Conservation (phyloP, 2,797 vertebrate species). For the Podarcis lilfordi region DNA sequence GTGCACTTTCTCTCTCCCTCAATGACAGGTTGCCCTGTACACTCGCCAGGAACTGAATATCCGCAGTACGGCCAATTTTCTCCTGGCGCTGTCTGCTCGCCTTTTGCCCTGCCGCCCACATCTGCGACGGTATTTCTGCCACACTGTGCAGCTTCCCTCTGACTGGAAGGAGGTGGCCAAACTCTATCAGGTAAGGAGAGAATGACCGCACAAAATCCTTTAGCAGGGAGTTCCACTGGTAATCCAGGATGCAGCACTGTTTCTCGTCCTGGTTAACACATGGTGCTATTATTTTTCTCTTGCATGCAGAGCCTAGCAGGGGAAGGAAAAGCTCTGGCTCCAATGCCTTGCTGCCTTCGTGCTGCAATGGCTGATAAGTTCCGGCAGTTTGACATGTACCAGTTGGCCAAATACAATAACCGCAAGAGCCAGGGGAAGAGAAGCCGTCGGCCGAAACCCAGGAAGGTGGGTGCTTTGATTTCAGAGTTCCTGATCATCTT, state of each 20-base stretch:
- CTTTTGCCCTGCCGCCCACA: conserved; percentile 80
- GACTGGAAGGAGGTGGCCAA: conserved; percentile 90
- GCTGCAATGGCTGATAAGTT: conserved; percentile 87
- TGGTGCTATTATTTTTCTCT: neutral
- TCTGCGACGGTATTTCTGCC: conserved; percentile 86
- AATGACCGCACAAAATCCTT: neutral
- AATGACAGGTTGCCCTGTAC: conserved; percentile 78
- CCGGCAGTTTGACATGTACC: conserved; percentile 89
- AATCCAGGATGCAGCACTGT: neutral
- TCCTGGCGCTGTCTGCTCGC: conserved; percentile 85
- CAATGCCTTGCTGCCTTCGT: conserved; percentile 86
- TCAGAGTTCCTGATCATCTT: neutral
- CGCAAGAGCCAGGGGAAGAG: conserved; percentile 85
- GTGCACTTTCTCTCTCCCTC: neutral
- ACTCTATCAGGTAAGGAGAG: conserved; percentile 77
- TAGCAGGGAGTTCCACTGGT: neutral
- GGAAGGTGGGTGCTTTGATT: neutral
- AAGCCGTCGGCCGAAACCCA: neutral
- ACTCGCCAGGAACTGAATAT: conserved; percentile 88
- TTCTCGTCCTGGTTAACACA: neutral
- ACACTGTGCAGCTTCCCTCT: conserved; percentile 86
- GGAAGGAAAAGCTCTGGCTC: conserved; percentile 17
- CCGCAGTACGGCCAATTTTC: conserved; percentile 85
- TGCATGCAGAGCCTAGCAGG: conserved; percentile 78
- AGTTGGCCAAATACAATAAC: conserved; percentile 91